These are phyloP conservation scores for Sigmodon hispidus DNA, from an alignment of 2,113 vertebrate genomes.

Conservation along the genomic window DNA sequence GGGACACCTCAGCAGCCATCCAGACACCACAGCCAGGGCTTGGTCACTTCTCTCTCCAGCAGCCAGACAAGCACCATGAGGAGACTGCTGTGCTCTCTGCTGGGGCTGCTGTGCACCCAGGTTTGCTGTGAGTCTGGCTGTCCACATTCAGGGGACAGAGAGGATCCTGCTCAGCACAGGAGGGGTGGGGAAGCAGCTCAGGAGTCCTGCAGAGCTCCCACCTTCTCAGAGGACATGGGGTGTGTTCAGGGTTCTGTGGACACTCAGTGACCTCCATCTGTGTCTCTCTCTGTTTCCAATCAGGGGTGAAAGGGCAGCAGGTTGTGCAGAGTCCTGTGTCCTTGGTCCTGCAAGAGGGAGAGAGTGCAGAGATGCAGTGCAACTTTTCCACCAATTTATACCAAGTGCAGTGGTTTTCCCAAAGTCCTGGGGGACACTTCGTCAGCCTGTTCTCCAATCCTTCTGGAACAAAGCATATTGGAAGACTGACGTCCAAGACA, in stretches of 20 bases:
- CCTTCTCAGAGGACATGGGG: too few relatives aligned
- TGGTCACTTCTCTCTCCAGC: not conserved
- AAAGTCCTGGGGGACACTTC: not conserved
- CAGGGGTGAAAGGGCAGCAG: constrained; percentile 61
- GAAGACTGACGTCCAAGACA: not conserved
- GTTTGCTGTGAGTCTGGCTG: constrained; percentile 61
- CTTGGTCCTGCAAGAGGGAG: constrained; percentile 50
- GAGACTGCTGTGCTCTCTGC: not conserved
- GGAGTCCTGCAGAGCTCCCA: not conserved
- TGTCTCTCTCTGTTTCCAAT: not conserved
- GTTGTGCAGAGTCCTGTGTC: constrained; percentile 43
- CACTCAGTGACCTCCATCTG: not conserved
- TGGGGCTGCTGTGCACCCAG: constrained; percentile 49
- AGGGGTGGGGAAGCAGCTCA: not conserved
- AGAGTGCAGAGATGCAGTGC: not conserved
- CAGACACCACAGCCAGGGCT: not conserved
- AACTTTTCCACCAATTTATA: not conserved
- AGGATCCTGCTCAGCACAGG: not conserved
- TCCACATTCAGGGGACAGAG: not conserved
- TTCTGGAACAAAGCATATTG: not conserved
- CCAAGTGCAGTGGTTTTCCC: not conserved
- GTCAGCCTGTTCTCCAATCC: not conserved
- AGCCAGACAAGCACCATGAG: not conserved
- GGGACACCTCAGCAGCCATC: not conserved
- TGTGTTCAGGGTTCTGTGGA: not conserved